Conservation (phyloP, 2,888 invertebrate species). For the Thecophora atra region DNA sequence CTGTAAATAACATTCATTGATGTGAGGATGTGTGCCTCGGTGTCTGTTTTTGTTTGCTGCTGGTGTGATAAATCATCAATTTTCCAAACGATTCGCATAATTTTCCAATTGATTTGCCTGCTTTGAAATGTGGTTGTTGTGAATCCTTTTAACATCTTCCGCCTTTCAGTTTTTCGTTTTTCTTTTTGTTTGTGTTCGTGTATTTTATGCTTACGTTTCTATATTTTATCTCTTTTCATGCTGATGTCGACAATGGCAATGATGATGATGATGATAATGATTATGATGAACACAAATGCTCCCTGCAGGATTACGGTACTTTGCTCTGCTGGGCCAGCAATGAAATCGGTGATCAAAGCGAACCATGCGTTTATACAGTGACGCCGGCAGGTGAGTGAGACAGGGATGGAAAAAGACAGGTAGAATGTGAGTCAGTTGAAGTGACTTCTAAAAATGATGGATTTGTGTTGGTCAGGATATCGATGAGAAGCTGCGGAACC, state of each 20-base stretch:
- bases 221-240: constrained; percentile 27
- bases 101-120: constrained; percentile 63
- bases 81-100: constrained; percentile 54
- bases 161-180: neutral
- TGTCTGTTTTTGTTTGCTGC: constrained; percentile 21
- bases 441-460: constrained; percentile 4
- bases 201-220: constrained; percentile 25
- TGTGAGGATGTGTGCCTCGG: constrained; percentile 19
- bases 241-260: neutral
- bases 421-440: too few relatives aligned
- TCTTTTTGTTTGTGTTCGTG: neutral
- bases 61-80: constrained; percentile 47
- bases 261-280: too few relatives aligned
- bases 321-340: constrained; percentile 79
- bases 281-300: neutral
- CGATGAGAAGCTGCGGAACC: neutral
- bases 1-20: neutral
- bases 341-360: constrained; percentile 76
- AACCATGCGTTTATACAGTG: constrained; percentile 78
- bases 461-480: too few relatives aligned
- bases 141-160: constrained; percentile 10
- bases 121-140: too few relatives aligned
- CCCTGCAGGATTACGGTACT: constrained; percentile 74
- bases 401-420: too few relatives aligned
- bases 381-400: constrained; percentile 74